phyloP scores from a whole-genome alignment of 2,888 invertebrate genomes.

The Callyntrura sp. region DNA sequence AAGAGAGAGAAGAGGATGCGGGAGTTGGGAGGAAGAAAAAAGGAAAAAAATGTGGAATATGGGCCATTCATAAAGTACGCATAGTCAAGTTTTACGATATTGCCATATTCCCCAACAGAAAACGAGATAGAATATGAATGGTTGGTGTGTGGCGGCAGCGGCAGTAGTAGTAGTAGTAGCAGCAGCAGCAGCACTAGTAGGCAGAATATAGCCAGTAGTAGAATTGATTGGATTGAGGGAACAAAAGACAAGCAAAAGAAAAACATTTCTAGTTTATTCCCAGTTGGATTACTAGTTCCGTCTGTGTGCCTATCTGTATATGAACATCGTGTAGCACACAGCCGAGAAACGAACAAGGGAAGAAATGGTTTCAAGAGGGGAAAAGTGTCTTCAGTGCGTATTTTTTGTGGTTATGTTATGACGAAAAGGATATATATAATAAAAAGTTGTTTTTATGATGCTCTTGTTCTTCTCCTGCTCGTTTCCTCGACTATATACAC shows the following conservation, averaged over 20 bases:
- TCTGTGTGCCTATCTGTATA: too few species aligned
- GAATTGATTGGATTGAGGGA: constrained; percentile 38
- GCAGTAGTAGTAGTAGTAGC: too few species aligned
- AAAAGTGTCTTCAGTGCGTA: constrained; percentile 17
- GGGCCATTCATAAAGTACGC: constrained; percentile 33
- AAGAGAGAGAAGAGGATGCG: background rate
- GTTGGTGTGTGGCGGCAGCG: too few species aligned
- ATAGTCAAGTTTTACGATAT: constrained; percentile 34
- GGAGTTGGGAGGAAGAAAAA: background rate
- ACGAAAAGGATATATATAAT: constrained; percentile 32
- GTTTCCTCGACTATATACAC: constrained; percentile 3
- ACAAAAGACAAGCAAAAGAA: background rate
- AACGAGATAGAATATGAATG: background rate
- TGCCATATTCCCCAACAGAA: background rate
- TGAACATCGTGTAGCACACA: background rate
- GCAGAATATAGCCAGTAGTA: background rate
- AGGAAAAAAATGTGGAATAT: background rate
- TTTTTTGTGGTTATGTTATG: constrained; percentile 53
- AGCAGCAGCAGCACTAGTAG: too few species aligned
- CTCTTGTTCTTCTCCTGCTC: background rate
- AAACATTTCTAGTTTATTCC: background rate
- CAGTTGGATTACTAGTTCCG: too few species aligned
- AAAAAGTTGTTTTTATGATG: constrained; percentile 22
- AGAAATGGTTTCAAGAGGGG: constrained; percentile 17
- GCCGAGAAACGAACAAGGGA: background rate